Evolutionary conservation across 2,888 invertebrate species (phyloP).

Genomic region (Drosophila birchii): DNA sequence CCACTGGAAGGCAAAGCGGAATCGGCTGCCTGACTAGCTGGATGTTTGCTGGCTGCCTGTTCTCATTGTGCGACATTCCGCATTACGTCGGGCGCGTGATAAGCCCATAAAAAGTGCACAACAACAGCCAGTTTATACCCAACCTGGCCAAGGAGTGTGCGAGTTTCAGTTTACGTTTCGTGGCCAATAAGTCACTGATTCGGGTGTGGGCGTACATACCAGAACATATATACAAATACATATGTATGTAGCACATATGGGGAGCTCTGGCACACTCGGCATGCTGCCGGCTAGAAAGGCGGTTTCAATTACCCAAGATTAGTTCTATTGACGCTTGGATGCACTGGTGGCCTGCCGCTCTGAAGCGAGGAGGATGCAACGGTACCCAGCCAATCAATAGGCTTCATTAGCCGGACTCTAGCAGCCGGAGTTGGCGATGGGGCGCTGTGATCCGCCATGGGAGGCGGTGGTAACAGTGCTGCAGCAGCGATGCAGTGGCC

Average conservation of each 20-base stretch:
- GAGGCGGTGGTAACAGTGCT: constrained; percentile 19
- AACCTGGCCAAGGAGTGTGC: constrained; percentile 13
- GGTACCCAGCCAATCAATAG: constrained; percentile 42
- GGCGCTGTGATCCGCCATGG: constrained; percentile 20
- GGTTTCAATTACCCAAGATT: constrained; percentile 49
- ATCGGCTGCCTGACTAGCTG: constrained; percentile 21
- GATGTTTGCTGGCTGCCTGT: constrained; percentile 13
- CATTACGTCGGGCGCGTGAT: constrained; percentile 43
- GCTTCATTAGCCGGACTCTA: constrained; percentile 43
- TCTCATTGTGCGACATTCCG: constrained; percentile 51
- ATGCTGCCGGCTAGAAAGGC: constrained; percentile 49
- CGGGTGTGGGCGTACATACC: constrained; percentile 19
- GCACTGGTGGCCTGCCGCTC: constrained; percentile 22
- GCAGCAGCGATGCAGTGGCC: constrained; percentile 21
- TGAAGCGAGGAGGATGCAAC: constrained; percentile 23
- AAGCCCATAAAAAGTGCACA: constrained; percentile 44
- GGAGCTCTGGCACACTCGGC: constrained; percentile 24
- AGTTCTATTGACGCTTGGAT: constrained; percentile 42
- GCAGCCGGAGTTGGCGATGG: not conserved
- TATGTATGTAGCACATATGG: constrained; percentile 5
- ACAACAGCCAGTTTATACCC: constrained; percentile 9
- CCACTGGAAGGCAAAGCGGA: constrained; percentile 12
- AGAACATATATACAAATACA: not conserved
- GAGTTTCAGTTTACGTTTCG: constrained; percentile 36
- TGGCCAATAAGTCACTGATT: constrained; percentile 42